Evolutionary conservation across 2,797 vertebrate species (phyloP), one percentile per base, ranked within the genome.

Genomic region (Pipistrellus kuhlii): DNA sequence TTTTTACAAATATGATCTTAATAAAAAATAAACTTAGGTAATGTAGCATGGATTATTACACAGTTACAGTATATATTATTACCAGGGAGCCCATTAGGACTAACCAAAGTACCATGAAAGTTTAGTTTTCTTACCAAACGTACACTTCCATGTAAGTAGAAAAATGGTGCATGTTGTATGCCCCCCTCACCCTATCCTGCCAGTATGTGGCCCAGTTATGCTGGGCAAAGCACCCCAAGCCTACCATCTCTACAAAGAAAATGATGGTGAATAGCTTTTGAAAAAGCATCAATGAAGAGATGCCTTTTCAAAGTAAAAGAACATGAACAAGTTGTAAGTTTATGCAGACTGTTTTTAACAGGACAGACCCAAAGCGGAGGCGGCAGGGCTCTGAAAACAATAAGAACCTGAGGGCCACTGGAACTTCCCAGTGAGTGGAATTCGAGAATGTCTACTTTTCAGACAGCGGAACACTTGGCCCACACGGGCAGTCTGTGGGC

Each of bases 291-390:
- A 66, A 20, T 59, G 11, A 25, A 64, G 41, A 80, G 17, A 13
- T 75, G 25, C 2, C 15, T 27, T 86, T 82, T 57, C 92, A 90
- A 94, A 85, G 62, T 41, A 71, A 90, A 46, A 93, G 72, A 72
- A 41, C 5, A 46, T 9, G 1, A 64, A 72, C 46, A 77, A 76
- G 38, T 88, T 51, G 25, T 11, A 18, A 4, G 10, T 92, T 86
- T 41, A 69, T 78, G 57, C 8, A 83, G 53, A 80, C n/a, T 73
- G 4, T 2, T 27, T 84, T 59, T n/a, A 20, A 68, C 93, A 94
- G 69, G 41, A 62, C 32, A 90, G 44, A 89, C 18, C 30, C 68
- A 71, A 80, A 80, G 62, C 3, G 72, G 20, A 23, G 32, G 30
- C 32, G 18, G 44, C 64, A 48, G 23, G 66, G 12, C 53, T 90